These are phyloP conservation scores for Tylochromis polylepis DNA, from an alignment of 2,113 vertebrate species.

Conservation along the genomic window DNA sequence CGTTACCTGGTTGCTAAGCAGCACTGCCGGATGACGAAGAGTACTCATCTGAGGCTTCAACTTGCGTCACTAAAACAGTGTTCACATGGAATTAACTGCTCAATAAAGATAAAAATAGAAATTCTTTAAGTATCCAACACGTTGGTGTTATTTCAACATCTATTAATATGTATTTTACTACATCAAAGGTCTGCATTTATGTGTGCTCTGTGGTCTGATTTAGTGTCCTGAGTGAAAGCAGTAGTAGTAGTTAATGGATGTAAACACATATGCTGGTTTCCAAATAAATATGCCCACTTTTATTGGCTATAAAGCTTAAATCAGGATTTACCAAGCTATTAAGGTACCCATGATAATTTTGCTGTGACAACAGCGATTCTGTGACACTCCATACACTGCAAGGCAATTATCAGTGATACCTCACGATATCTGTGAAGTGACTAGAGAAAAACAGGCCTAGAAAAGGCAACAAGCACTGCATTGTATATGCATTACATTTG, in stretches of 20 bases:
- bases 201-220: background rate
- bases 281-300: background rate
- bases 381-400: background rate
- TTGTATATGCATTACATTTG: background rate
- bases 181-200: background rate
- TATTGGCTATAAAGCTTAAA: background rate
- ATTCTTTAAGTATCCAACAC: background rate
- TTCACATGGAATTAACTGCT: conserved; percentile 10
- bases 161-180: background rate
- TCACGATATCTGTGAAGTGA: background rate
- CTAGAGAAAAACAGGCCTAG: background rate
- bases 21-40: conserved; percentile 9
- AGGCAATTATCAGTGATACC: background rate
- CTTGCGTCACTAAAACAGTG: conserved; percentile 15
- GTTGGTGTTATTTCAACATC: background rate
- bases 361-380: background rate
- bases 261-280: background rate
- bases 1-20: conserved; percentile 65
- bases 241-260: background rate
- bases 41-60: conserved; percentile 8
- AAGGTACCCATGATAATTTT: background rate
- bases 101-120: conserved; percentile 31
- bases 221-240: background rate
- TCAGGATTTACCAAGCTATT: background rate
- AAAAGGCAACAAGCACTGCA: background rate